These are phyloP conservation scores for Calephelis nemesis DNA, from an alignment of 1,140 invertebrate species.

Conservation along the genomic window DNA sequence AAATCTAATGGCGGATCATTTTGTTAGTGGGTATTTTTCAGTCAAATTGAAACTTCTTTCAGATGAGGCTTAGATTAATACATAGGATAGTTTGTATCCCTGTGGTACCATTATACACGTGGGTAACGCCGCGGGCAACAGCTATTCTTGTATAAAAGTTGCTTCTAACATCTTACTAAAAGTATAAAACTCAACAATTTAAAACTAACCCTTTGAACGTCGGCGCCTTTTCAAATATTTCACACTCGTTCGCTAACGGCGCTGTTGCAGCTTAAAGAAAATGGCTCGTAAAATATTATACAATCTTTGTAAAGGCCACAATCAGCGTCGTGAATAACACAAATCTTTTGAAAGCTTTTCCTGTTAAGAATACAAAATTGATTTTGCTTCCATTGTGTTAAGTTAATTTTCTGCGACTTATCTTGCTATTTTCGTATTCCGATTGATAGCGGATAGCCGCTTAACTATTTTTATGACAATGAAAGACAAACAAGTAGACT, in stretches of 20 bases:
- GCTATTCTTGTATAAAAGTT: background rate
- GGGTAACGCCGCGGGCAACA: too few relatives aligned
- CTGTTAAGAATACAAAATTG: background rate
- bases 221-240: conserved; percentile 6
- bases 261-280: conserved; percentile 3
- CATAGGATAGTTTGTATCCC: too few relatives aligned
- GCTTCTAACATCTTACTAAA: background rate
- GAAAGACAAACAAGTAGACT: too few relatives aligned
- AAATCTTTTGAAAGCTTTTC: conserved; percentile 2
- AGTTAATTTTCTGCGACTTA: too few relatives aligned
- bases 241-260: conserved; percentile 2
- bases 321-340: background rate
- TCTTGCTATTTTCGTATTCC: too few relatives aligned
- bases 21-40: too few relatives aligned
- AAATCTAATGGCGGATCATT: too few relatives aligned
- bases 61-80: too few relatives aligned
- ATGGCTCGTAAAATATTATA: conserved; percentile 14
- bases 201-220: background rate
- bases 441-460: too few relatives aligned
- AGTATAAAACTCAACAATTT: conserved; percentile 7
- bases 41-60: too few relatives aligned
- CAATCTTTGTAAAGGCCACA: conserved; percentile 8
- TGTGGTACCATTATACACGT: too few relatives aligned
- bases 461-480: too few relatives aligned
- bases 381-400: background rate